Evolutionary conservation across 92 coral and sea anemone genomes (phyloP).

Genomic region (Umimayanthus chanpuru): DNA sequence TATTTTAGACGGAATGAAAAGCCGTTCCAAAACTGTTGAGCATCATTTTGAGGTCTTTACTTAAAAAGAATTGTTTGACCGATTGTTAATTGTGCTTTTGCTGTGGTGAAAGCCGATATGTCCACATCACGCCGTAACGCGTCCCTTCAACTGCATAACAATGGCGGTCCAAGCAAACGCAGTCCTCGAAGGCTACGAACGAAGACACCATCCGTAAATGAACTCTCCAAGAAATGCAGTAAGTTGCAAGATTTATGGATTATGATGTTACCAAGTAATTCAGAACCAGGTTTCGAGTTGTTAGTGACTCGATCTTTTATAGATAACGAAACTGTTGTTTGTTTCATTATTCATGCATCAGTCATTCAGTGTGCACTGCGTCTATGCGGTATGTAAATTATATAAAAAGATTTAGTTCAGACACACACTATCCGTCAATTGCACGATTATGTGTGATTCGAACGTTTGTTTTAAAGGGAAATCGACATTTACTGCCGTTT

Average conservation of each 20-base stretch:
- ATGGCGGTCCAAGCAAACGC: constrained; percentile 63
- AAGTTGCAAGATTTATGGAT: constrained; percentile 30
- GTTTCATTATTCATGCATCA: not conserved
- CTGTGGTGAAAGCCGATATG: constrained; percentile 47
- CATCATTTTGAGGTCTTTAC: constrained; percentile 2
- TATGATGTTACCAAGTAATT: not conserved
- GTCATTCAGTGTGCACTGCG: not conserved
- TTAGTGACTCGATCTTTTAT: not conserved
- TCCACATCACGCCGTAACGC: constrained; percentile 71
- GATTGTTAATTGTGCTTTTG: not conserved
- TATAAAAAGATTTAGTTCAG: too few relatives aligned
- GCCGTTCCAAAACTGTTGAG: not conserved
- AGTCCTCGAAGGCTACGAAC: constrained; percentile 87
- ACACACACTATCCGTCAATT: too few relatives aligned
- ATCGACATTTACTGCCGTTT: too few relatives aligned
- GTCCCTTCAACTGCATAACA: constrained; percentile 51
- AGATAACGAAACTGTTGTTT: not conserved
- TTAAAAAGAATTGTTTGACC: not conserved
- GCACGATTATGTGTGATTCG: too few relatives aligned
- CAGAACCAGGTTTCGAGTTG: too few relatives aligned
- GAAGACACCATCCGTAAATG: constrained; percentile 97
- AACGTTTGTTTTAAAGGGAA: too few relatives aligned
- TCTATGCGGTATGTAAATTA: not conserved
- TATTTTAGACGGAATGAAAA: not conserved
- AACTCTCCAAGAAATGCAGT: constrained; percentile 89